Percentiles rank a stretch among this genome's conserved stretches.
phyloP scores from a whole-genome alignment of 2,888 invertebrate species.

The Drosophila monieri region DNA sequence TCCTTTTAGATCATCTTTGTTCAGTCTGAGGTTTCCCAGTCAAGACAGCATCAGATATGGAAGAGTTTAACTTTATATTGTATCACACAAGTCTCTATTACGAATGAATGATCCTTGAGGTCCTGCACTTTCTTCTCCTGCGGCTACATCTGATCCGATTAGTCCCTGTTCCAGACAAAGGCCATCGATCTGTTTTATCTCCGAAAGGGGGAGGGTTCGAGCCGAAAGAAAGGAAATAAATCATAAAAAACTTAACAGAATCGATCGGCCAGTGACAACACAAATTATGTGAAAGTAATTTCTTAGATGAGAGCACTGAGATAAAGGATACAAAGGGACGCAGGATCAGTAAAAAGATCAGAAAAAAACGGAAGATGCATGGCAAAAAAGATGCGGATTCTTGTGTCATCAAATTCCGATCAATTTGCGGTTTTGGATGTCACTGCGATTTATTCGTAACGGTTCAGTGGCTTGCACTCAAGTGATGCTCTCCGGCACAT shows the following conservation, averaged over 20 bases:
- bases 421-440: constrained; percentile 65
- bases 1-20: neutral
- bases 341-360: constrained; percentile 21
- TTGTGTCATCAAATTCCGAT: constrained; percentile 69
- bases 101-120: constrained; percentile 14
- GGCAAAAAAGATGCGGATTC: constrained; percentile 18
- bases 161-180: constrained; percentile 32
- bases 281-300: constrained; percentile 69
- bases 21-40: neutral
- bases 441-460: constrained; percentile 66
- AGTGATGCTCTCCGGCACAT: constrained; percentile 56
- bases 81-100: constrained; percentile 37
- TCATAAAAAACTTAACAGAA: constrained; percentile 28
- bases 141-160: constrained; percentile 53
- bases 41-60: constrained; percentile 4
- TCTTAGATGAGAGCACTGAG: constrained; percentile 71
- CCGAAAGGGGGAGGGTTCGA: constrained; percentile 8
- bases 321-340: constrained; percentile 53
- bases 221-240: constrained; percentile 31
- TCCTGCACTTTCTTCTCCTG: constrained; percentile 40
- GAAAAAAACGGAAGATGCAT: constrained; percentile 20
- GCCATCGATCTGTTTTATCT: constrained; percentile 63
- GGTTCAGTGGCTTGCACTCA: constrained; percentile 68
- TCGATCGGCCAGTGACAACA: constrained; percentile 33
- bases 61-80: constrained; percentile 32